Conservation (phyloP, 1,140 invertebrate species). For the Formica exsecta region DNA sequence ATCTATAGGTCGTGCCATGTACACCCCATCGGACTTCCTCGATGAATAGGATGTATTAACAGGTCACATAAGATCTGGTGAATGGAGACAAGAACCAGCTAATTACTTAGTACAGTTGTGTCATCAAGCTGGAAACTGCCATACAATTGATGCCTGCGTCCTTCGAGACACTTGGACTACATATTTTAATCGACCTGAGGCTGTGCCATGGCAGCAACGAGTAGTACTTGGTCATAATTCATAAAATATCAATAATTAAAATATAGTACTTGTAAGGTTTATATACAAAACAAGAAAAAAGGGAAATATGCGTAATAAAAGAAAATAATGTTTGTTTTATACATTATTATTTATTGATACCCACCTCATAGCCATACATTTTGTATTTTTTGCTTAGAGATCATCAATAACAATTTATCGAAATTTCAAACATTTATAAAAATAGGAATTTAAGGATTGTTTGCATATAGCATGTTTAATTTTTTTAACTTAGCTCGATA, state of each 20-base stretch:
- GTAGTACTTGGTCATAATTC: neutral
- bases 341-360: too few species aligned
- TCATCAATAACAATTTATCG: too few species aligned
- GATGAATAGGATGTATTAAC: conserved; percentile 1
- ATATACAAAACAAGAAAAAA: too few species aligned
- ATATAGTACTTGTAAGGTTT: too few species aligned
- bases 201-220: neutral
- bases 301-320: too few species aligned
- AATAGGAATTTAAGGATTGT: too few species aligned
- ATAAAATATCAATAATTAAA: neutral
- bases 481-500: too few species aligned
- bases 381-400: too few species aligned
- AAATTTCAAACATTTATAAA: too few species aligned
- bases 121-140: neutral
- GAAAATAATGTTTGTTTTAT: too few species aligned
- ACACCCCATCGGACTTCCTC: neutral
- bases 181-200: conserved; percentile 16
- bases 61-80: neutral
- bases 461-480: too few species aligned
- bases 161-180: conserved; percentile 4
- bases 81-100: neutral
- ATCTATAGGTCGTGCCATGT: neutral
- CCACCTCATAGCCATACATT: too few species aligned
- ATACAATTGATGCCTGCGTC: neutral
- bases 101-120: neutral